phyloP scores from a whole-genome alignment of 2,113 vertebrate species.

The Astur gentilis region DNA sequence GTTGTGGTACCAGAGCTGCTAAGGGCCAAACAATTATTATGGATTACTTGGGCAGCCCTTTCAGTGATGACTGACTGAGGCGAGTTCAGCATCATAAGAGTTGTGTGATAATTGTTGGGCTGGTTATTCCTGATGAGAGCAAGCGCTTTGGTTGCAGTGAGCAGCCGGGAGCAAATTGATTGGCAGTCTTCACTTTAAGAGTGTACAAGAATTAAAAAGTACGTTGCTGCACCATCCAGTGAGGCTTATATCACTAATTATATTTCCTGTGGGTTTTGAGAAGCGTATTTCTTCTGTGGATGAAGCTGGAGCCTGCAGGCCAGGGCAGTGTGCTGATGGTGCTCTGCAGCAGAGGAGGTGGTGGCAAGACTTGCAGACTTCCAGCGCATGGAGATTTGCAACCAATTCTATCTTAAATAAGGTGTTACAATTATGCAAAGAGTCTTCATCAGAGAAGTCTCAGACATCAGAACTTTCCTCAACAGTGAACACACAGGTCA shows the following conservation, averaged over 20 bases:
- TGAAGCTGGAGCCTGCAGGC: background rate
- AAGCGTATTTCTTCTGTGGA: rapidly evolving
- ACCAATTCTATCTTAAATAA: background rate
- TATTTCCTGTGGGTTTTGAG: background rate
- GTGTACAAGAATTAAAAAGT: background rate
- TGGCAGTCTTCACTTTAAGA: background rate
- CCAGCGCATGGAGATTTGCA: background rate
- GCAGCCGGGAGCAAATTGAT: background rate
- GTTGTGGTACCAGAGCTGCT: background rate
- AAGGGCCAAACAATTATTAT: background rate
- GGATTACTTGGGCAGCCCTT: background rate
- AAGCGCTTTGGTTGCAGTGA: background rate
- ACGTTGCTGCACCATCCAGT: background rate
- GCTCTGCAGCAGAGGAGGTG: background rate
- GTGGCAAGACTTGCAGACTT: background rate
- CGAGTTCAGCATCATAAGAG: background rate
- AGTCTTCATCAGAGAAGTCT: background rate
- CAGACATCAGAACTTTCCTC: background rate
- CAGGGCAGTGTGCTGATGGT: too few species aligned
- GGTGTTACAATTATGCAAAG: background rate
- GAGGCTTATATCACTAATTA: background rate
- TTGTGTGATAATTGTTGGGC: background rate
- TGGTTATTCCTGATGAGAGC: background rate
- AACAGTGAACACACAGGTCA: background rate
- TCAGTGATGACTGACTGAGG: background rate